Base-by-base conservation (phyloP, 2,113 vertebrate genomes). In the Sinocyclocheilus maitianheensis region DNA sequence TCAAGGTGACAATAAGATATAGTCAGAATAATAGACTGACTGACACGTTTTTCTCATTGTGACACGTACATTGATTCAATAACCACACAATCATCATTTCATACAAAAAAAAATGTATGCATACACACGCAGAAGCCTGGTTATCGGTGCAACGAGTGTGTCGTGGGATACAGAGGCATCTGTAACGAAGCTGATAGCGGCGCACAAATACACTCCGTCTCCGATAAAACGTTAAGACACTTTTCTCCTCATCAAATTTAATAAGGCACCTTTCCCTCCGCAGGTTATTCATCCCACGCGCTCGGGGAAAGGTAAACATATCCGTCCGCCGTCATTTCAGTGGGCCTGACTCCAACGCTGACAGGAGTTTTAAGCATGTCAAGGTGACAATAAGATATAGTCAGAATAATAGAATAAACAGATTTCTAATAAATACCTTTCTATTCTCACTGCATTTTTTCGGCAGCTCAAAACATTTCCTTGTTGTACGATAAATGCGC, bases 371-470 rank as follows among this genome's bases (percentile, higher is more conserved):
- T 89, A 20, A 91, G 89, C 91, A 24, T 93, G 91, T 94, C 93
- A 92, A 63, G 34, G 89, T 89, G 87, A 94, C 92, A 93, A 93
- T 90, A 90, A 94, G 91, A 94, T 90, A 93, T 91, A 91, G 89
- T 77, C 13, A 76, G 92, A 94, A 95, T 94, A 95, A 95, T 94
- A 94, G 93, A 94, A 95, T 94, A 93, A 94, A 93, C 92, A 91
- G 92, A 93, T 93, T 62, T 34, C 11, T 88, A 89, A 86, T 88
- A 92, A 91, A 92, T 85, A 67, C 48, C 77, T 89, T 74, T 85
- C 48, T 87, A 63, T 88, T 76, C 67, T 53, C 76, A 77, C 77
- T 81, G 63, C 63, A 80, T 91, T 84, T 84, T 72, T 20, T 30
- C 48, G 5, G 12, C 62, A 22, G 65, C 46, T 71, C 81, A 69